Percentiles rank a stretch among this genome's conserved stretches.
phyloP scores from a whole-genome alignment of 2,888 invertebrate species.

The Amitus sp. region DNA sequence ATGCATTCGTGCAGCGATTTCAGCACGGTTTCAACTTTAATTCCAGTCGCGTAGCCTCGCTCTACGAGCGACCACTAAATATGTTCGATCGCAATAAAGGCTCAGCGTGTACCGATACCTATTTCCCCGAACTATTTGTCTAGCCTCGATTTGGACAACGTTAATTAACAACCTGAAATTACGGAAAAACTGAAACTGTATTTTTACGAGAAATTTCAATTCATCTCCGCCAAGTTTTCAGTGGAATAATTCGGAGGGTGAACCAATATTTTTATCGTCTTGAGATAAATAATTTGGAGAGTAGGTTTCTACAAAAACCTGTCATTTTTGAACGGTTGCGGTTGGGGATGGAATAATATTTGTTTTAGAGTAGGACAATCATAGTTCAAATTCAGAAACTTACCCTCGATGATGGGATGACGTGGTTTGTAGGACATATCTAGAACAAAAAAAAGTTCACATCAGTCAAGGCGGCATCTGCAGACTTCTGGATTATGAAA shows the following conservation, averaged over 20 bases:
- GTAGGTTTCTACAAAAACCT: no score
- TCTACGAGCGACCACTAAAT: conserved; percentile 34
- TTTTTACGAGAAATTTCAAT: neutral
- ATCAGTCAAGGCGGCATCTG: conserved; percentile 8
- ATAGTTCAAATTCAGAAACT: no score
- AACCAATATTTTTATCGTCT: no score
- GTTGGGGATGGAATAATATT: no score
- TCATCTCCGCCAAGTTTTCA: no score
- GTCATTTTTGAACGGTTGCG: no score
- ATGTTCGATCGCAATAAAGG: conserved; percentile 41
- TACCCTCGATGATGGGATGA: conserved; percentile 73
- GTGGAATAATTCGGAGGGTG: no score
- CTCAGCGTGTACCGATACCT: conserved; percentile 28
- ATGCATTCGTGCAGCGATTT: conserved; percentile 38
- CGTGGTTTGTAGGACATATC: conserved; percentile 75
- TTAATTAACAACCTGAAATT: conserved; percentile 45
- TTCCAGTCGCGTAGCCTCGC: conserved; percentile 36
- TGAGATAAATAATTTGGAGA: no score
- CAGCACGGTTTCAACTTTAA: conserved; percentile 35
- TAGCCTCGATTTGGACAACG: conserved; percentile 41
- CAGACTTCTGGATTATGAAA: no score
- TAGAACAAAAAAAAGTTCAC: conserved; percentile 66
- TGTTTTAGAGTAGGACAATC: no score
- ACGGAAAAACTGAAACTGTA: conserved; percentile 29
- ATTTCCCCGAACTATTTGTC: conserved; percentile 37